A percentile compares a stretch with the other conserved stretches of the same genome.
phyloP scores from a whole-genome alignment of 2,113 vertebrate species.

The Cebus imitator region DNA sequence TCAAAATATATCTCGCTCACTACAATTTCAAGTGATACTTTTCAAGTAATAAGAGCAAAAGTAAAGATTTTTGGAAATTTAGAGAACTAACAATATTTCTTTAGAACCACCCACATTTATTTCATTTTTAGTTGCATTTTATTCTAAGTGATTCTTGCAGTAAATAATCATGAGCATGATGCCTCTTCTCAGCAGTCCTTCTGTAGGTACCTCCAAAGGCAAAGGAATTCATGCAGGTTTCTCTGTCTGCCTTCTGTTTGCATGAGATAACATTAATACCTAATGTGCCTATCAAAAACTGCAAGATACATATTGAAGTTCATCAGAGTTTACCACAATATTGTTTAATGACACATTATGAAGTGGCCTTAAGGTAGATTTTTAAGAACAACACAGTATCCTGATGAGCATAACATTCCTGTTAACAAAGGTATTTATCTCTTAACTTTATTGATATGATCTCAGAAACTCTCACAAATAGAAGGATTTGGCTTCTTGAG shows the following conservation, averaged over 20 bases:
- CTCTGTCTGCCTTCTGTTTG: slow-evolving; percentile 16
- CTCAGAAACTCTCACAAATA: neutral
- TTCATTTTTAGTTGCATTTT: slow-evolving; percentile 52
- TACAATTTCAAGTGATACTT: slow-evolving; percentile 32
- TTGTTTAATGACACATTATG: neutral
- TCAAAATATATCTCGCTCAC: neutral
- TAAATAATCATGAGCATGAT: neutral
- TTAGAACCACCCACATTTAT: neutral
- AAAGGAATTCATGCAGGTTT: neutral
- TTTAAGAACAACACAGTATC: neutral
- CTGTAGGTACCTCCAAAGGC: neutral
- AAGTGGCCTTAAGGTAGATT: neutral
- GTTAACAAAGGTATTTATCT: neutral
- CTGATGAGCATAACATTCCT: neutral
- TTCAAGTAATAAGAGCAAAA: slow-evolving; percentile 32
- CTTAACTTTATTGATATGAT: neutral
- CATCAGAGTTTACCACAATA: neutral
- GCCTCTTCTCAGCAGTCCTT: neutral
- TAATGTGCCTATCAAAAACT: neutral
- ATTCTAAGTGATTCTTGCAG: slow-evolving; percentile 14
- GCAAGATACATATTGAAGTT: neutral
- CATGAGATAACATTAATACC: neutral
- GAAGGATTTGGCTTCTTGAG: neutral
- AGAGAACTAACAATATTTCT: slow-evolving; percentile 44
- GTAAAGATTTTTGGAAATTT: neutral